Evolutionary conservation across 2,888 invertebrate species (phyloP), one percentile per base, ranked within the genome.

Genomic region (Chesias legatella): DNA sequence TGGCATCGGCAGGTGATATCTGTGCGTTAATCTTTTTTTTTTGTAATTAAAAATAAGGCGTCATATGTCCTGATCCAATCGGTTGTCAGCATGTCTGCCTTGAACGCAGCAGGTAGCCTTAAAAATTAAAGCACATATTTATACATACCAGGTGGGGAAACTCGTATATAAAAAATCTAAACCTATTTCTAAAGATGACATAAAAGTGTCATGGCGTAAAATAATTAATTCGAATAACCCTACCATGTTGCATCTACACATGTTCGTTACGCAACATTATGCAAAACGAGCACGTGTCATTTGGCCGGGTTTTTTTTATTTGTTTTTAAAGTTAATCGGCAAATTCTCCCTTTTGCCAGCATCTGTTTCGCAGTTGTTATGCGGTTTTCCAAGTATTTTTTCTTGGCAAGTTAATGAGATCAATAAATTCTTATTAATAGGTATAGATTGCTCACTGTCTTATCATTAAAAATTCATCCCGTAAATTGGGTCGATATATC

Each of bases 1-100:
- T 83, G 68, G 44, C 63, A 70, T 73, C 77, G 79, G 78, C 84
- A 86, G 85, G 85, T 85, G 85, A 76, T 72, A 67, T 72, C 66
- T 51, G 60, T 31, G 51, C 58, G 59, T 57, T 60, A 58, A 63
- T 74, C 70, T 71, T 67, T 64, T 73, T 61, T 69, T 17, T 3
- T 68, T 72, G 74, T 70, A 72, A 76, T 78, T 76, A 75, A 79
- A 72, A 60, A 63, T 66, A 67, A 60, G 61, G 77, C 75, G 73
- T 83, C 77, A 74, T 76, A 71, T 80, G 80, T 78, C 77, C 67
- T 73, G 72, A 73, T 74, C 73, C 66, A 68, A 78, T 81, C 74
- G 62, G 38, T 53, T 41, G 47, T 38, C 48, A 40, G 20, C 26
- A 30, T 22, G 10, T 30, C 9, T n/a, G n/a, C 42, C 23, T 29